phyloP scores from a whole-genome alignment of 2,888 invertebrate species.

The Xylota sylvarum region DNA sequence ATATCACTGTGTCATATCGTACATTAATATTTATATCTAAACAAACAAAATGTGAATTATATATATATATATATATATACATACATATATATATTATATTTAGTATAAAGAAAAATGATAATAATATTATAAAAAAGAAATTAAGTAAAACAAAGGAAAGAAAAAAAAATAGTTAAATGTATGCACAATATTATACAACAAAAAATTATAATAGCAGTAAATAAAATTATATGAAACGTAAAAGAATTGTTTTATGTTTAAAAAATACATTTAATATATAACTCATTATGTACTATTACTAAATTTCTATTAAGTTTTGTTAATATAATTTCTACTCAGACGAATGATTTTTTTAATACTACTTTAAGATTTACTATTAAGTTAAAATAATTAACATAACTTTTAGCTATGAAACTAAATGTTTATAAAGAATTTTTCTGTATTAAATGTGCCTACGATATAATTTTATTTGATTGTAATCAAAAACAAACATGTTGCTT shows the following conservation, averaged over 20 bases:
- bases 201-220: conserved; percentile 54
- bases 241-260: conserved; percentile 35
- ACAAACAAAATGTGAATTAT: conserved; percentile 70
- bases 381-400: conserved; percentile 36
- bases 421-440: conserved; percentile 77
- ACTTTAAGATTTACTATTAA: conserved; percentile 32
- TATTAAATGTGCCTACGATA: conserved; percentile 83
- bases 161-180: conserved; percentile 69
- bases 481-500: conserved; percentile 69
- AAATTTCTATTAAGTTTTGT: conserved; percentile 34
- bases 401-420: conserved; percentile 56
- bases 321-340: conserved; percentile 30
- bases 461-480: conserved; percentile 76
- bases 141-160: conserved; percentile 55
- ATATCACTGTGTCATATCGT: conserved; percentile 85
- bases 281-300: conserved; percentile 22
- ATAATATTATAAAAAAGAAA: conserved; percentile 72
- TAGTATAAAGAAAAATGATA: conserved; percentile 84
- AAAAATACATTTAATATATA: conserved; percentile 7
- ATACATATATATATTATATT: conserved; percentile 64
- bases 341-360: conserved; percentile 24
- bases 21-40: conserved; percentile 81
- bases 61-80: conserved; percentile 70
- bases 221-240: conserved; percentile 50
- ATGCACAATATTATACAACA: conserved; percentile 74